These are phyloP conservation scores for Lota lota DNA, from an alignment of 2,113 vertebrate genomes.

Conservation along the genomic window DNA sequence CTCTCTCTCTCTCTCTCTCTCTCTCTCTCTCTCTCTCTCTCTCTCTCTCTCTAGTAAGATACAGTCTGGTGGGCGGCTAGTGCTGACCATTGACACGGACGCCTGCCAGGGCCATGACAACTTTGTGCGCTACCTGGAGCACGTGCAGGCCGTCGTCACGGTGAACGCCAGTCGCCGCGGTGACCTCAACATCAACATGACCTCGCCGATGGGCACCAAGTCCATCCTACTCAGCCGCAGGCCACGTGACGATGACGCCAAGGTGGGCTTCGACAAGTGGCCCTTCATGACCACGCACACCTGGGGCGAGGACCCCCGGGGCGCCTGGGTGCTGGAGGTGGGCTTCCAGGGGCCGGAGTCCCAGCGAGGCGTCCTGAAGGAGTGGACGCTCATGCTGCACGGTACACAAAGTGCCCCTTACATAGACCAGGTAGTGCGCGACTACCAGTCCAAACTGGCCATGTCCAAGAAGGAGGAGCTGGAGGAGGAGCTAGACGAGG, in stretches of 20 bases:
- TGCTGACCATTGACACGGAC: constrained; percentile 83
- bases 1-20: neutral
- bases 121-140: constrained; percentile 97
- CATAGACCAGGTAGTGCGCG: constrained; percentile 95
- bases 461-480: constrained; percentile 99
- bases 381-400: constrained; percentile 98
- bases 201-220: constrained; percentile 96
- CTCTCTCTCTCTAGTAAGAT: constrained; percentile 79
- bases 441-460: constrained; percentile 98
- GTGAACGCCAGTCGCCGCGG: constrained; percentile 91
- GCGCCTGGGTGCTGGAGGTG: constrained; percentile 91
- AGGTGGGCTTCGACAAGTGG: constrained; percentile 99
- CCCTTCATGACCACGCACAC: constrained; percentile 99
- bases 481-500: constrained; percentile 96
- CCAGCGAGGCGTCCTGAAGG: constrained; percentile 88
- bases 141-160: constrained; percentile 93
- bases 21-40: neutral
- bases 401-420: constrained; percentile 98
- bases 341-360: constrained; percentile 83
- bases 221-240: constrained; percentile 94
- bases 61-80: constrained; percentile 81
- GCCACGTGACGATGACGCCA: constrained; percentile 91
- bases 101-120: constrained; percentile 95
- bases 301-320: constrained; percentile 97
- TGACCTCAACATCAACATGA: constrained; percentile 97